Evolutionary conservation across 2,113 vertebrate genomes (phyloP).

Genomic region (Hyperopisus bebe): DNA sequence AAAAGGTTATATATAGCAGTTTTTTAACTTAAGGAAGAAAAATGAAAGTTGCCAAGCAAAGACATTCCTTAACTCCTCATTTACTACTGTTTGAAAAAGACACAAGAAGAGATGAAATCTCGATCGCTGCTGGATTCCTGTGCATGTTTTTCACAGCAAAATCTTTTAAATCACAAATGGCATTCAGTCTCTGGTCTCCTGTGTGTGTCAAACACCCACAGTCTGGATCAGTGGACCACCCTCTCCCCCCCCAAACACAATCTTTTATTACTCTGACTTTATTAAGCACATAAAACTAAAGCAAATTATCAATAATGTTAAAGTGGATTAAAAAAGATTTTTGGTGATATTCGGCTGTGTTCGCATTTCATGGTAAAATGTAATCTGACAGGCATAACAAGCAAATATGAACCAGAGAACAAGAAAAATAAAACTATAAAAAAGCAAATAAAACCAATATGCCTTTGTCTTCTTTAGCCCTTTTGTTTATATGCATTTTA

Average conservation of each 20-base stretch:
- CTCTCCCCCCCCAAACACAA: neutral
- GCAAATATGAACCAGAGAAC: neutral
- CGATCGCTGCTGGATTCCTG: slow-evolving; percentile 43
- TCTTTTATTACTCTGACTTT: neutral
- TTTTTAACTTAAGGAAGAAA: neutral
- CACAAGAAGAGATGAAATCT: slow-evolving; percentile 44
- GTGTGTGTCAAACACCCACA: slow-evolving; percentile 38
- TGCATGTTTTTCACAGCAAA: slow-evolving; percentile 53
- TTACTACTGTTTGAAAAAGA: slow-evolving; percentile 39
- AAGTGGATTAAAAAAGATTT: neutral
- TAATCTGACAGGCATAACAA: neutral
- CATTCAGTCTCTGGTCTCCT: slow-evolving; percentile 39
- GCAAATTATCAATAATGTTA: neutral
- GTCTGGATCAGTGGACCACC: slow-evolving; percentile 45
- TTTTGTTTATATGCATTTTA: neutral
- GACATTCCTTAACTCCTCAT: neutral
- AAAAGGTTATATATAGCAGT: slow-evolving; percentile 29
- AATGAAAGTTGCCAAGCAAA: neutral
- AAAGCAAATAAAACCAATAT: neutral
- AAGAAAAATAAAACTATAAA: neutral
- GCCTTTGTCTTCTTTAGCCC: neutral
- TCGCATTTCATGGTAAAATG: neutral
- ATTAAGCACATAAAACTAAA: neutral
- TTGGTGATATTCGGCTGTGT: neutral
- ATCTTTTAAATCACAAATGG: slow-evolving; percentile 52